Evolutionary conservation across 2,888 invertebrate genomes (phyloP), one percentile per base, ranked within the genome.

Genomic region (Marasmarcha lunaedactyla): DNA sequence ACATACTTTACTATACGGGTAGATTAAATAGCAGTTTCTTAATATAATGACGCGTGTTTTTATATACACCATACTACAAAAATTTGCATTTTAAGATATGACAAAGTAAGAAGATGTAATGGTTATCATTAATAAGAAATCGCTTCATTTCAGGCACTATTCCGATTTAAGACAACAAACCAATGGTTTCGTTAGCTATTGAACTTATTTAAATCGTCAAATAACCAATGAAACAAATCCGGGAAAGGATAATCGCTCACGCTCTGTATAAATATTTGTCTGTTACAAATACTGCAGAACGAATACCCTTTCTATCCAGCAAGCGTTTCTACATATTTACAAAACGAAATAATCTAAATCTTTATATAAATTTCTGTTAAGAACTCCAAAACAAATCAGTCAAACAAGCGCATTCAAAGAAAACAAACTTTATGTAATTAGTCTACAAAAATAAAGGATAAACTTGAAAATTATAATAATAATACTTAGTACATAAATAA

Each of bases 251-350:
- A 6, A 4, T 9, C 14, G 67, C 79, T 81, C 79, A 43, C 57
- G 68, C 78, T 63, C 52, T 13, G 4, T 12, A 12, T 51, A 45
- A 59, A 70, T 81, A 79, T 83, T 83, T 81, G 83, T 64, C 54
- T 47, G 39, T 44, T 48, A 62, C 81, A 83, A 83, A 83, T 66
- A 81, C 49, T 63, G 77, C 72, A 66, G 81, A 83, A 71, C 60
- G n/a, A 65, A 57, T 49, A 53, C 57, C 62, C 72, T 76, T 74
- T 64, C 63, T 42, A 51, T 20, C 3, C 3, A 20, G 20, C 20
- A 20, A 20, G 20, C 45, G 51, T 20, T 20, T 20, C 3, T 5
- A 5, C 3, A 33, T 20, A 20, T 34, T 10, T 33, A 10, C 20
- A 20, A 20, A 20, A 20, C 20, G n/a, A n/a, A n/a, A n/a, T n/a